A percentile compares a stretch with the other conserved stretches of the same genome.
These are phyloP conservation scores for Cecidostiba fungosa DNA, from an alignment of 2,888 invertebrate genomes.

Conservation along the genomic window DNA sequence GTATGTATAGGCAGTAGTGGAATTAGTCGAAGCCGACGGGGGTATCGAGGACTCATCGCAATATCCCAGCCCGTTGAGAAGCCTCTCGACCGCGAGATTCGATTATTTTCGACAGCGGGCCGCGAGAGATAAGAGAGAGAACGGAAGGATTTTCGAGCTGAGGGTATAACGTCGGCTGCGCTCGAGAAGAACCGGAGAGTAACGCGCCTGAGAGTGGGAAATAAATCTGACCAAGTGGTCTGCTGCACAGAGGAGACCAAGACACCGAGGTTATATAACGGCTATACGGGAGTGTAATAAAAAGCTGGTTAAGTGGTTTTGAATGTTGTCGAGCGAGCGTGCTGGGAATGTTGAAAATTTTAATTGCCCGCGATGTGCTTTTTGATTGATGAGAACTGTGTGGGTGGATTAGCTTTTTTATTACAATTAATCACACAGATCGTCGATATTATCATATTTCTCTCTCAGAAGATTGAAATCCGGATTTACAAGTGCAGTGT, in stretches of 20 bases:
- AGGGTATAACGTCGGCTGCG: background rate
- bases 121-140: conserved; percentile 35
- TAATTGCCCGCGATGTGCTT: background rate
- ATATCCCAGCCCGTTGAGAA: conserved; percentile 44
- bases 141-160: conserved; percentile 44
- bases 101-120: conserved; percentile 54
- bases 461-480: background rate
- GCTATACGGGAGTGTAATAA: background rate
- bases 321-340: background rate
- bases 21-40: conserved; percentile 28
- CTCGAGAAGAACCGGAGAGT: conserved; percentile 24
- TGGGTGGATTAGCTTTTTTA: no score
- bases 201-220: conserved; percentile 12
- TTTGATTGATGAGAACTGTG: no score
- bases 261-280: conserved; percentile 12
- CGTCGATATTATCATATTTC: no score
- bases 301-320: conserved; percentile 19
- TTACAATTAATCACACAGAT: no score
- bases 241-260: background rate
- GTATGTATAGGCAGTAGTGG: background rate
- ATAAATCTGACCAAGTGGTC: conserved; percentile 57
- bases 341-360: background rate
- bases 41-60: conserved; percentile 52
- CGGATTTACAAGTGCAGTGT: no score
- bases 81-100: conserved; percentile 59